Conservation (phyloP, 2,113 vertebrate species). For the Chitala chitala region DNA sequence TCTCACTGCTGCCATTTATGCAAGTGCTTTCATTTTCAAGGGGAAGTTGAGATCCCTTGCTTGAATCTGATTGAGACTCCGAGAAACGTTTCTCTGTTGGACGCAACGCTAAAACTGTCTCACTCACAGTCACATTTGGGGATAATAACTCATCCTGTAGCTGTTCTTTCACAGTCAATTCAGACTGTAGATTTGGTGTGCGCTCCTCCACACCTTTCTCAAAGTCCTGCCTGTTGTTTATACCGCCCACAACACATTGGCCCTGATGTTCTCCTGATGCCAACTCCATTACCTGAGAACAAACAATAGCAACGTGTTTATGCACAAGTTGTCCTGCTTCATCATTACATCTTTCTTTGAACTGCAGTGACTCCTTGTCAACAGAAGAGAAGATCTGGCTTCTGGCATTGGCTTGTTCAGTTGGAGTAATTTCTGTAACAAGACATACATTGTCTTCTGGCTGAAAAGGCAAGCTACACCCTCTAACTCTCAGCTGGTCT, state of each 20-base stretch:
- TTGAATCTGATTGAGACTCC: neutral
- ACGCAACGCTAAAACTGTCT: neutral
- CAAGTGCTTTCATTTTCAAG: neutral
- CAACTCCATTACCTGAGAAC: neutral
- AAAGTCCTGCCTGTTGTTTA: neutral
- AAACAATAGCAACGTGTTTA: neutral
- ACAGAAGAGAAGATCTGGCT: neutral
- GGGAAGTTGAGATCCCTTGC: neutral
- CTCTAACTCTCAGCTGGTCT: constrained; percentile 47
- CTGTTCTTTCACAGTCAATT: neutral
- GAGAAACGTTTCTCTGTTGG: neutral
- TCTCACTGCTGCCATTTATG: neutral
- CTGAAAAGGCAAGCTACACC: constrained; percentile 26
- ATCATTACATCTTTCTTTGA: neutral
- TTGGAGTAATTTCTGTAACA: constrained; percentile 17
- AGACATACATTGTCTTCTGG: neutral
- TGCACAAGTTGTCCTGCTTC: neutral
- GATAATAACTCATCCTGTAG: neutral
- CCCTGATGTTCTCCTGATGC: neutral
- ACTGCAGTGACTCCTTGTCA: neutral
- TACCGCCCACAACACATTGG: neutral
- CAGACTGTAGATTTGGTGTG: neutral
- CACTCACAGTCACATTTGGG: neutral
- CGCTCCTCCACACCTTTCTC: neutral
- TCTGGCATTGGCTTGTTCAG: neutral